phyloP scores from a whole-genome alignment of 2,113 vertebrate genomes.

The Colinus virginianus region DNA sequence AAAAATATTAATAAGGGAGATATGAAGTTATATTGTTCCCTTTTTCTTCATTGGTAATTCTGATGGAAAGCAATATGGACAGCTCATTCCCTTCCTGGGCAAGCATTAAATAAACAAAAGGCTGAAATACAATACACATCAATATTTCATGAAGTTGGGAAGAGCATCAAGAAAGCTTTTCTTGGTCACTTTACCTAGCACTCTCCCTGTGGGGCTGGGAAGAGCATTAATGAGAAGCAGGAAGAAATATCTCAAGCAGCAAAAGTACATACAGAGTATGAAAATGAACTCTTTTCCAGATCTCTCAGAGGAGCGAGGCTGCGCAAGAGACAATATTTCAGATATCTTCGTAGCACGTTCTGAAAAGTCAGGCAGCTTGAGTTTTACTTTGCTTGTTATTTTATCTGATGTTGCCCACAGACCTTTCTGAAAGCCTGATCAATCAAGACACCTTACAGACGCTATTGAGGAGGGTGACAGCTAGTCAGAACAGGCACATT shows the following conservation, averaged over 20 bases:
- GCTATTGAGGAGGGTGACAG: neutral
- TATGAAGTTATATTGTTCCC: neutral
- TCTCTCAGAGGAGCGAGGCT: slow-evolving; percentile 17
- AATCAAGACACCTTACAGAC: neutral
- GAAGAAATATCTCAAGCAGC: slow-evolving; percentile 53
- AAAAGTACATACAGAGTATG: neutral
- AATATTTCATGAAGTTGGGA: slow-evolving; percentile 63
- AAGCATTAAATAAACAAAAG: slow-evolving; percentile 71
- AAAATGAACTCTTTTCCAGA: slow-evolving; percentile 50
- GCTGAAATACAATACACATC: slow-evolving; percentile 58
- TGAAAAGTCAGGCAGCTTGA: slow-evolving; percentile 12
- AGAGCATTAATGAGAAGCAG: slow-evolving; percentile 44
- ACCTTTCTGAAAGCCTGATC: slow-evolving; percentile 4
- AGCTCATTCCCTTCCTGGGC: slow-evolving; percentile 53
- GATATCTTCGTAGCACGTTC: slow-evolving; percentile 5
- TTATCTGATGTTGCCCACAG: neutral
- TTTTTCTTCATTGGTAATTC: slow-evolving; percentile 46
- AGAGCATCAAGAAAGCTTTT: slow-evolving; percentile 61
- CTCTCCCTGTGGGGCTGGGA: slow-evolving; percentile 32
- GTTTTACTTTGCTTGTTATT: slow-evolving; percentile 22
- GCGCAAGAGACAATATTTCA: slow-evolving; percentile 49
- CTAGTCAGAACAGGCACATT: neutral
- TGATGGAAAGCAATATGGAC: slow-evolving; percentile 56
- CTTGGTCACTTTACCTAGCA: slow-evolving; percentile 64
- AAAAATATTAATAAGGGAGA: slow-evolving; percentile 43